Evolutionary conservation across 92 coral and sea anemone genomes (phyloP), one percentile per base, ranked within the genome.

Genomic region (Porites evermanni): DNA sequence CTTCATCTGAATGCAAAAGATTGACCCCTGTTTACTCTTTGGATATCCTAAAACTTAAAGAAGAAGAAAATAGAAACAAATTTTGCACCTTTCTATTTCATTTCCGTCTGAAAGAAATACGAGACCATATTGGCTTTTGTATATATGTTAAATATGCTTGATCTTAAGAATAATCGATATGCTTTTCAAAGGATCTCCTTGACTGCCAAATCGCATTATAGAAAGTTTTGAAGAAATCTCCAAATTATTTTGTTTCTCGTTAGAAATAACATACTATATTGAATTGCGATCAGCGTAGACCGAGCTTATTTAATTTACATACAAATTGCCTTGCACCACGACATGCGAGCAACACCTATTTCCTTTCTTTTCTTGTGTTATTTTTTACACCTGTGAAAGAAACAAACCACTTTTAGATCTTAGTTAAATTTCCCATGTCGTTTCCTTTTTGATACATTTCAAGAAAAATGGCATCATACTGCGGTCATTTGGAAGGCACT

Each of bases 51-150:
- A 38, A 38, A 38, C 47, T 38, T 38, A 38, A 38, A 56, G 13
- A 12, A 54, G 11, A 69, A 4, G 6, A 69, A 69, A 69, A 1
- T 21, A 18, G 32, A 38, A n/a, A 69, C 12, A 69, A 23, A 23
- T 18, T 69, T 69, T 18, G 44, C 51, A 38, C 47, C 51, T 69
- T 21, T 24, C n/a, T 13, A 47, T 3, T 69, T 69, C 18, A 24
- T 69, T 69, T 69, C 67, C 21, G 67, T 63, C 8, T 7, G 8
- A 63, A 4, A 21, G 8, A 29, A 19, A 26, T 18, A 1, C 38
- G 11, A 1, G 58, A 19, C 59, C 12, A 64, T 78, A 78, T 47
- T 64, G 72, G 72, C 83, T 64, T 29, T 77, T 66, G 60, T n/a
- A 23, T 50, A 8, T 44, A 19, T 16, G 64, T 7, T 32, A 64